These are phyloP conservation scores for Strongylocentrotus purpuratus DNA, from an alignment of 35 echinoderm and acorn worm species.

Conservation along the genomic window DNA sequence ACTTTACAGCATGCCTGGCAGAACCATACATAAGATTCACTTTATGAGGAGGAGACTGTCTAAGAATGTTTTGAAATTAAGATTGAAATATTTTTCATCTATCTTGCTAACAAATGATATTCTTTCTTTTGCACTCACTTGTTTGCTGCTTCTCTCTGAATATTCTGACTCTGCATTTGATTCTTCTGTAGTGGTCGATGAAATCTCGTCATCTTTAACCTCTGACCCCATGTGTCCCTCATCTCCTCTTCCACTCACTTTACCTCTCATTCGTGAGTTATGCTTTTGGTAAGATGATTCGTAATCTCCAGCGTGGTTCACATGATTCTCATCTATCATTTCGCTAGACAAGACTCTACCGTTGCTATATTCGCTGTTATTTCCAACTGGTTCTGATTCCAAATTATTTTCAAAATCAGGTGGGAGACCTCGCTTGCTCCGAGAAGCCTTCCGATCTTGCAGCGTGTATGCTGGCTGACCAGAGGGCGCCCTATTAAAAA, in stretches of 20 bases:
- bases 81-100: no score
- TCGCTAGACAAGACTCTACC: slow-evolving; percentile 24
- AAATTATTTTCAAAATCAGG: slow-evolving; percentile 43
- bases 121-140: slow-evolving; percentile 57
- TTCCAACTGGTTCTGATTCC: neutral
- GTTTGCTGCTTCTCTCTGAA: slow-evolving; percentile 79
- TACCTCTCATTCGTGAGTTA: neutral
- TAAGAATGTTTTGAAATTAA: no score
- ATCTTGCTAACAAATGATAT: no score
- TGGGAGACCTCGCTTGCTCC: slow-evolving; percentile 36
- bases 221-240: neutral
- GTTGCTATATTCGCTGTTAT: slow-evolving; percentile 29
- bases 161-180: slow-evolving; percentile 91
- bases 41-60: no score
- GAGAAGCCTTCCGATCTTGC: slow-evolving; percentile 61
- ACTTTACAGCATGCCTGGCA: no score
- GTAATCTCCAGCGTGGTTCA: neutral
- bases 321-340: slow-evolving; percentile 39
- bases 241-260: neutral
- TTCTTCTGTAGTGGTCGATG: slow-evolving; percentile 84
- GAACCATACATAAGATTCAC: no score
- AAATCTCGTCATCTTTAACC: slow-evolving; percentile 39
- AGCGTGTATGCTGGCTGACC: slow-evolving; percentile 50
- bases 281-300: slow-evolving; percentile 30
- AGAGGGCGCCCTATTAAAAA: slow-evolving; percentile 29